These are phyloP conservation scores for Nomada hirtipes DNA, from an alignment of 2,888 invertebrate genomes.

Conservation along the genomic window DNA sequence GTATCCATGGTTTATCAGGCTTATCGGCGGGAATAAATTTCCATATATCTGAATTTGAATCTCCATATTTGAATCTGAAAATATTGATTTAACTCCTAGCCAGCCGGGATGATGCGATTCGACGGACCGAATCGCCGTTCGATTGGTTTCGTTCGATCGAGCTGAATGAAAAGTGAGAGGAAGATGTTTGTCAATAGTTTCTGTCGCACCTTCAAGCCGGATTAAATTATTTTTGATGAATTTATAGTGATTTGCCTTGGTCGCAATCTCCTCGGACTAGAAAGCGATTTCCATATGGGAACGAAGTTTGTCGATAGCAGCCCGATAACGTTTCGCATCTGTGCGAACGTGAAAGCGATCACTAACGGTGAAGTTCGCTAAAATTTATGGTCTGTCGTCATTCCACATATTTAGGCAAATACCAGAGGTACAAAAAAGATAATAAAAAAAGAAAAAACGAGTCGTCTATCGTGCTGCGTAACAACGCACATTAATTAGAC, in stretches of 20 bases:
- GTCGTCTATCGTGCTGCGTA: neutral
- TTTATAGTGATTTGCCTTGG: conserved; percentile 62
- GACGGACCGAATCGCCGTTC: conserved; percentile 36
- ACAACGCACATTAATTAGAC: conserved; percentile 46
- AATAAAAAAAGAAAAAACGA: neutral
- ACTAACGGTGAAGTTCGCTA: neutral
- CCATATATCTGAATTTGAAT: conserved; percentile 75
- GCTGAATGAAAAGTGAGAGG: conserved; percentile 46
- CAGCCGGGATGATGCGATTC: conserved; percentile 41
- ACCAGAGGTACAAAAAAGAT: neutral
- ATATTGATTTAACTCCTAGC: conserved; percentile 71
- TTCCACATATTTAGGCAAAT: neutral
- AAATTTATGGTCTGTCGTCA: neutral
- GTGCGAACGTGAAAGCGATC: conserved; percentile 25
- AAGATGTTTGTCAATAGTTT: conserved; percentile 64
- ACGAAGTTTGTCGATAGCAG: conserved; percentile 22
- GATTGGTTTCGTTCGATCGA: conserved; percentile 47
- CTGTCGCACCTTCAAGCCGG: conserved; percentile 41
- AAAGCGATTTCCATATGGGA: conserved; percentile 35
- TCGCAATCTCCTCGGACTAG: conserved; percentile 45
- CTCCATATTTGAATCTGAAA: conserved; percentile 75
- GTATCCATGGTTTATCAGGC: conserved; percentile 75
- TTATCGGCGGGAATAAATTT: conserved; percentile 75
- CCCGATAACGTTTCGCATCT: neutral
- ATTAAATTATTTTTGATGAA: conserved; percentile 70